A percentile compares a stretch with the other conserved stretches of the same genome.
These are phyloP conservation scores for Pterophyllum scalare DNA, from an alignment of 2,113 vertebrate genomes.

Conservation along the genomic window DNA sequence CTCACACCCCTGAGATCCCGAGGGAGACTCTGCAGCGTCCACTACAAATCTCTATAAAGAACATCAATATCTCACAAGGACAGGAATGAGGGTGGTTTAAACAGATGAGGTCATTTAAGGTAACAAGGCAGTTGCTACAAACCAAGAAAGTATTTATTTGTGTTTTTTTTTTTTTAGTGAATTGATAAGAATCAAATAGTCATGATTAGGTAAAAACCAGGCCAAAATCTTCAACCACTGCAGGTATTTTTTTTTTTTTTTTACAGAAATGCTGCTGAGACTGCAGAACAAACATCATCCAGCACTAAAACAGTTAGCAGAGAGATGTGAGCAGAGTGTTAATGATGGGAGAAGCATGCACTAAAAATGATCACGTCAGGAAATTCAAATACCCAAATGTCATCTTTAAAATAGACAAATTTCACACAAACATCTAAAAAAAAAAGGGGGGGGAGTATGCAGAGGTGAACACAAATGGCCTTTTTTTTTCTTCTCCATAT, in stretches of 20 bases:
- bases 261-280: constrained; percentile 53
- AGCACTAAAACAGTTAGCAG: constrained; percentile 8
- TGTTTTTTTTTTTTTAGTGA: background rate
- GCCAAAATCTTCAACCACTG: constrained; percentile 27
- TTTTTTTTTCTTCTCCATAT: background rate
- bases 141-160: background rate
- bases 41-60: constrained; percentile 17
- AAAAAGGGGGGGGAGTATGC: background rate
- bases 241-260: constrained; percentile 18
- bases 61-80: constrained; percentile 6
- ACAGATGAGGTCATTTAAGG: constrained; percentile 2
- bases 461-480: background rate
- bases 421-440: background rate
- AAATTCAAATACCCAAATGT: background rate
- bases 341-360: background rate
- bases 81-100: background rate
- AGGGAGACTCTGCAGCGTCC: constrained; percentile 57
- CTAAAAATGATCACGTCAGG: background rate
- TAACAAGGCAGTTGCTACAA: background rate
- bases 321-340: background rate
- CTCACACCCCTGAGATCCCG: constrained; percentile 26
- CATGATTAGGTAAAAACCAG: background rate
- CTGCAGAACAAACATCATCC: constrained; percentile 40
- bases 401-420: background rate
- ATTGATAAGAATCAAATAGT: background rate